Evolutionary conservation across 2,888 invertebrate genomes (phyloP), one percentile per base, ranked within the genome.

Genomic region (Axea sp.): DNA sequence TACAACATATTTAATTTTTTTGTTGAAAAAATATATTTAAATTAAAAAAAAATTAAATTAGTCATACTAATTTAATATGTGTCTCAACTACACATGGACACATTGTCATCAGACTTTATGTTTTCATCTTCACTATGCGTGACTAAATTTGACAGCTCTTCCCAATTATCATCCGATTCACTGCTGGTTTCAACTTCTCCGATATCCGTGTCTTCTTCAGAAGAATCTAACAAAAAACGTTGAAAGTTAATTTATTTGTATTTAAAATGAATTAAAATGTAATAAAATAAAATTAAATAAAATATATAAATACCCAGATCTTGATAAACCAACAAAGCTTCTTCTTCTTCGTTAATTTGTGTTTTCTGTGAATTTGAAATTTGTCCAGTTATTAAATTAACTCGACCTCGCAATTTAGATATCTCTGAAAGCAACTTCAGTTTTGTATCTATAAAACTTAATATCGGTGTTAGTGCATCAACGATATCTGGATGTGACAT

Each of bases 401-500:
- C 87, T 39, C 92, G 89, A 2, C 93, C 93, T 78, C 89, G 89
- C 51, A 93, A 86, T 79, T 89, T 89, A 37, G 89, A 90, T 67
- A 92, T 83, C 37, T 90, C 90, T 1, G 89, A 86, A 49, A 91
- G 87, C 14, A 91, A 83, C 7, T 86, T 84, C 41, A 91, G 85
- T 76, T 92, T 87, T 3, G 89, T 89, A 76, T 92, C 90, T 69
- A 93, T 90, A 33, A 90, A 88, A 69, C 90, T 90, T 79, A 92
- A 87, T 72, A 92, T 87, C 1, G 91, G 89, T 6, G 89, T 88
- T 37, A 93, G 86, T 7, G 90, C 82, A 22, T 91, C 90, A 3
- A 90, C 87, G 22, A 92, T 86, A 51, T 91, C 90, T 2, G 92
- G 90, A 83, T 91, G 91, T 1, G 92, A 90, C 81, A 92, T 88